A percentile compares a stretch with the other conserved stretches of the same genome.
These are phyloP conservation scores for Drosophila kanapiae DNA, from an alignment of 1,140 invertebrate genomes.

Conservation along the genomic window DNA sequence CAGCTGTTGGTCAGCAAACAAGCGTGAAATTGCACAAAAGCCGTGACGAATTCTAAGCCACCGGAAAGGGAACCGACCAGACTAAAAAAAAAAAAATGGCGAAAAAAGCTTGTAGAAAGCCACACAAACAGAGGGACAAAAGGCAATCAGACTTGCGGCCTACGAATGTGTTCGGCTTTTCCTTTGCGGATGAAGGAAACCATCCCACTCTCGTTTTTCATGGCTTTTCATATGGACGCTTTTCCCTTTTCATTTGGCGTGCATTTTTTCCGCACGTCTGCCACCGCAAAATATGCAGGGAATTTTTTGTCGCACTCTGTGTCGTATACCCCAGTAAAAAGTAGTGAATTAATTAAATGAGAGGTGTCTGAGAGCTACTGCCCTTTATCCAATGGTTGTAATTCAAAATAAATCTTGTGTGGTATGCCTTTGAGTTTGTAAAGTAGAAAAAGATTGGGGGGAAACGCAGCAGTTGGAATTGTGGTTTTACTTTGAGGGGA, in stretches of 20 bases:
- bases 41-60: constrained; percentile 54
- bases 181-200: constrained; percentile 11
- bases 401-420: constrained; percentile 8
- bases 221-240: not conserved
- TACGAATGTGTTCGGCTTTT: constrained; percentile 36
- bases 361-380: constrained; percentile 3
- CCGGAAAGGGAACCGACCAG: constrained; percentile 10
- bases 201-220: constrained; percentile 14
- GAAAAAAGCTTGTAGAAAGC: constrained; percentile 8
- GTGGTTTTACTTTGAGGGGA: not conserved
- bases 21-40: constrained; percentile 82
- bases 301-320: constrained; percentile 30
- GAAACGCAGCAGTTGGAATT: not conserved
- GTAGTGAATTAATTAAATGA: constrained; percentile 23
- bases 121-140: constrained; percentile 46
- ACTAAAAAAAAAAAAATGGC: not conserved
- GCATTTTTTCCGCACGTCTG: constrained; percentile 16
- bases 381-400: not conserved
- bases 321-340: not conserved
- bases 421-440: not conserved
- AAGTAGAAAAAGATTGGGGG: not conserved
- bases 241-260: constrained; percentile 33
- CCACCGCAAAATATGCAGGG: constrained; percentile 35
- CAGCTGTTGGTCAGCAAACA: constrained; percentile 77
- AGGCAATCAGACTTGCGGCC: constrained; percentile 80